These are phyloP conservation scores for Tiaroga cobitis DNA, from an alignment of 2,797 vertebrate species.

Conservation along the genomic window DNA sequence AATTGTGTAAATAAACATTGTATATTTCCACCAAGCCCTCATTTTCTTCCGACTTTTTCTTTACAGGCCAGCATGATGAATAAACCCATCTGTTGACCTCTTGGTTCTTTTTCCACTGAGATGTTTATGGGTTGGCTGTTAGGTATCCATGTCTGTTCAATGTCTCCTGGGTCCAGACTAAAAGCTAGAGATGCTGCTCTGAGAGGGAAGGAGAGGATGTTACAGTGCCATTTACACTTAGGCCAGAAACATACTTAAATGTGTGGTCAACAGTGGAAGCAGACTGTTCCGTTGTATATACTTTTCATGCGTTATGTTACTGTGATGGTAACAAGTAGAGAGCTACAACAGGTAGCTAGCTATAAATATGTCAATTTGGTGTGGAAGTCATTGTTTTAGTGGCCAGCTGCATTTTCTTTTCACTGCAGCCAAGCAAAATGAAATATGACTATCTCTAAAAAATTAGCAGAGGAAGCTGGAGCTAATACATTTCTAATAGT, in stretches of 20 bases:
- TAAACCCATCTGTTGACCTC: slow-evolving; percentile 15
- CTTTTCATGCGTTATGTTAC: background rate
- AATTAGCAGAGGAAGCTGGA: background rate
- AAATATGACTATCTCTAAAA: background rate
- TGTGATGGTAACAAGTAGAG: background rate
- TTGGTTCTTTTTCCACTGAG: slow-evolving; percentile 46
- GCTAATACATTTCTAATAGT: background rate
- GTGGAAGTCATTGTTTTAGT: background rate
- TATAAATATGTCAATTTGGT: background rate
- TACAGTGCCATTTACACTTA: slow-evolving; percentile 30
- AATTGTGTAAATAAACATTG: too few species aligned
- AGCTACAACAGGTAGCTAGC: background rate
- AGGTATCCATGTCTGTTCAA: slow-evolving; percentile 46
- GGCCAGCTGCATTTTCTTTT: background rate
- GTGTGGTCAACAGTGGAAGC: background rate
- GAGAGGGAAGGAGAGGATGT: slow-evolving; percentile 6
- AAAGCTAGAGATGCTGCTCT: slow-evolving; percentile 23
- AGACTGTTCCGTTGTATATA: background rate
- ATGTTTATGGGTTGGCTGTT: slow-evolving; percentile 48
- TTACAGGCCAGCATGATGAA: background rate
- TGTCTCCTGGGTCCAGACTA: slow-evolving; percentile 40
- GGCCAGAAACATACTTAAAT: background rate
- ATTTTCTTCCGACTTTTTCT: background rate
- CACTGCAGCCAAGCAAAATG: background rate
- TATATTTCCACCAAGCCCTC: background rate